Evolutionary conservation across 2,888 invertebrate species (phyloP), one percentile per base, ranked within the genome.

Genomic region (Drosophila imparisetae): DNA sequence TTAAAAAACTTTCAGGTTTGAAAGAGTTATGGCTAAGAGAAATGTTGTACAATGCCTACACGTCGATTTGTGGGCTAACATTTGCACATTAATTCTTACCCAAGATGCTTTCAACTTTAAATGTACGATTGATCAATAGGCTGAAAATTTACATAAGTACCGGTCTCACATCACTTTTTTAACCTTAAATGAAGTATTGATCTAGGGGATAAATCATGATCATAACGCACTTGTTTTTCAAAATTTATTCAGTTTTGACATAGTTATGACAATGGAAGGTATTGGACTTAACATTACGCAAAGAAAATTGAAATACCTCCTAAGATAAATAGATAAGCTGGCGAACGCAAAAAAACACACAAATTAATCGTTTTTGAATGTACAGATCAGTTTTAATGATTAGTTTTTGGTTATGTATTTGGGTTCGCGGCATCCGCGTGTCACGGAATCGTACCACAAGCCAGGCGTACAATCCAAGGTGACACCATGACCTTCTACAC

Each of bases 381-480:
- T 15, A 53, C 5, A 21, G 5, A 6, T 21, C 5, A 36, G 6
- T 1, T 42, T 45, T 48, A 11, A 15, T 32, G 18, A 7, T 34
- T 32, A 30, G n/a, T 45, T 54, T 4, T 48, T 5, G 29, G 24
- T 55, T 67, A 92, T 55, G 38, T 80, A 71, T 65, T 82, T 63
- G 15, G 87, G 81, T 29, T 87, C 80, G 36, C 93, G 92, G 59
- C 92, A 93, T 11, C 89, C 76, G 55, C 82, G 78, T 29, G 65
- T 50, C 24, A 66, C 61, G 27, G 74, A 29, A 66, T 92, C 92
- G 65, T 83, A 93, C 2, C 80, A 52, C 18, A 93, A 66, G 4
- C 92, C 93, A 4, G 92, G 92, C 2, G 92, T 90, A 48, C 92
- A 92, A 24, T 92, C 91, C 54, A 93, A 66, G 4, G 90, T 75